Percentiles rank a stretch among this genome's conserved stretches.
Conservation (phyloP, 2,797 vertebrate genomes). For the Vireo griseus region DNA sequence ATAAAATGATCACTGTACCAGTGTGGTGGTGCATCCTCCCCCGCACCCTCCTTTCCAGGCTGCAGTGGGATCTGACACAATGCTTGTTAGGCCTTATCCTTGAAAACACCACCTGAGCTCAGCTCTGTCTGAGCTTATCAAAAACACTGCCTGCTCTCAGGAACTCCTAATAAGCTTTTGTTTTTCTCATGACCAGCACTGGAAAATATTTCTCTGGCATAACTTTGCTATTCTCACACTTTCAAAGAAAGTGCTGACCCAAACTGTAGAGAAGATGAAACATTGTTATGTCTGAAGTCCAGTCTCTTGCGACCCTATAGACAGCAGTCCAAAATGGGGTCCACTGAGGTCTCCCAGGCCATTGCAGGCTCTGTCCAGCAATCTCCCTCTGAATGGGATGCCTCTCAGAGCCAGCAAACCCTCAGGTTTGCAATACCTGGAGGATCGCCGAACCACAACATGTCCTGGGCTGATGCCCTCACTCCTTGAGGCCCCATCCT, state of each 20-base stretch:
- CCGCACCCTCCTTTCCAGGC: neutral
- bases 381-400: neutral
- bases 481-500: neutral
- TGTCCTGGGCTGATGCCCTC: neutral
- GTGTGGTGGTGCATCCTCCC: neutral
- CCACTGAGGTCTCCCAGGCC: neutral
- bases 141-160: neutral
- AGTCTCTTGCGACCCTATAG: neutral
- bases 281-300: neutral
- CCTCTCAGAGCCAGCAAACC: neutral
- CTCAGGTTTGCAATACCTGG: neutral
- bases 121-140: neutral
- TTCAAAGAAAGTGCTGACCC: neutral
- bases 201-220: neutral
- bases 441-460: accelerated
- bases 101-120: neutral
- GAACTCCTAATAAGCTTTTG: neutral
- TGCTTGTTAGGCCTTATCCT: neutral
- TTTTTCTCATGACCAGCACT: neutral
- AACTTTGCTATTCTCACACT: neutral
- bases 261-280: neutral
- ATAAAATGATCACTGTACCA: neutral
- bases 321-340: neutral
- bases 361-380: too few species aligned
- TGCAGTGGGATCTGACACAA: neutral